phyloP scores from a whole-genome alignment of 2,113 vertebrate genomes.

The Pseudopodoces humilis region DNA sequence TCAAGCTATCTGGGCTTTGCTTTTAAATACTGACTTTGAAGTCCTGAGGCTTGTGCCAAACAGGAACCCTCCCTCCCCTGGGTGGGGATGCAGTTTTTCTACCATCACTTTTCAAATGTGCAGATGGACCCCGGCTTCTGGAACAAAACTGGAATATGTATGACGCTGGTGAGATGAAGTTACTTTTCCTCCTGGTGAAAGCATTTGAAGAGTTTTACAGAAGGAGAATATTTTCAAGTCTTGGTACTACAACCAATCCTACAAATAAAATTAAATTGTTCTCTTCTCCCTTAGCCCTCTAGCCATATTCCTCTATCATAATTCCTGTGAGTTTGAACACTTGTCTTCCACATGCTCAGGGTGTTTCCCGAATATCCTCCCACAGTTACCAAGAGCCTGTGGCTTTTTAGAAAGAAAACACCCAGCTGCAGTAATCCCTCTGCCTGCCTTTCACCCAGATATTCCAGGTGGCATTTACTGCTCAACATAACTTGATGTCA shows the following conservation, averaged over 20 bases:
- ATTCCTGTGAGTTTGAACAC: not conserved
- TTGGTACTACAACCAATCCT: not conserved
- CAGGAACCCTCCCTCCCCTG: not conserved
- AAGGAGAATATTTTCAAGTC: not conserved
- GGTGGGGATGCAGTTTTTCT: not conserved
- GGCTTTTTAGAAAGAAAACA: not conserved
- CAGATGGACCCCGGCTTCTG: not conserved
- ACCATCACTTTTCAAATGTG: not conserved
- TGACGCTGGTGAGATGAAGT: not conserved
- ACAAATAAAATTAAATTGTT: not conserved
- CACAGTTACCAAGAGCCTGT: not conserved
- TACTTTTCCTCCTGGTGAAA: not conserved
- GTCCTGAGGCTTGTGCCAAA: not conserved
- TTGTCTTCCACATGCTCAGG: not conserved
- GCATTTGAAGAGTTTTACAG: not conserved
- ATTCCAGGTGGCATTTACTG: slow-evolving; percentile 21
- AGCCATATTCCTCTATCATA: not conserved
- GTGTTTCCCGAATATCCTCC: not conserved
- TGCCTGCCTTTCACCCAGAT: slow-evolving; percentile 16
- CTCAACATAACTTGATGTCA: not conserved
- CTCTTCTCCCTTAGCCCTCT: not conserved
- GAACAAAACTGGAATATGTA: not conserved
- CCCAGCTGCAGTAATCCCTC: not conserved
- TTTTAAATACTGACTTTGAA: not conserved
- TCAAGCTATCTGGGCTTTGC: not conserved